Evolutionary conservation across 2,888 invertebrate species (phyloP), one percentile per base, ranked within the genome.

Genomic region (Spatulosminthurus flaviceps): DNA sequence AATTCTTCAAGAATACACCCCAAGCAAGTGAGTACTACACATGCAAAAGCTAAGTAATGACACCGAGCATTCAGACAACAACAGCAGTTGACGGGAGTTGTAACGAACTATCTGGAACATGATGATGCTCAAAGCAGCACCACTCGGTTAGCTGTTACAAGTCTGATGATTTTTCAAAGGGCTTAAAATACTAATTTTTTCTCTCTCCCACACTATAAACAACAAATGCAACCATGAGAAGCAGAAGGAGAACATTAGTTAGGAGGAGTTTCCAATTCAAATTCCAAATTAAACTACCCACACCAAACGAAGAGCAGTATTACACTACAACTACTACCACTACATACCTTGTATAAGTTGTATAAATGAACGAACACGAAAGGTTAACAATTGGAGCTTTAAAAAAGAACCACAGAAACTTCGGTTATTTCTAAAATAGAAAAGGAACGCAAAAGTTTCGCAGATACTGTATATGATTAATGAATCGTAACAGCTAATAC

Each of bases 111-210:
- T 51, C 51, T 2, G 5, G 51, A 19, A 51, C 16, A 11, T 13
- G 51, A 11, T 13, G 51, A 51, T 51, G 51, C 16, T 4, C 51
- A 51, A 51, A 51, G 21, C 28, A 70, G 42, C 24, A 34, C 24
- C 71, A 43, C 71, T 43, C 24, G 71, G 71, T 43, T 43, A 42
- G 43, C 71, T 43, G 22, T 41, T 43, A 42, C 22, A 72, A 43
- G 22, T 72, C 42, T 21, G 43, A 41, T 21, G 67, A 67, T 67
- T 67, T 28, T 67, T 28, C 28, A 13, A 21, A 72, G 43, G 24
- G 43, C 41, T 72, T 41, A 42, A 42, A 70, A 34, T 41, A 34
- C 70, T 21, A 67, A 28, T 1, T 67, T n/a, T 29, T 26, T 28
- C 22, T 28, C 26, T 16, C 51, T 19, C 5, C 51, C 16, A 51